These are phyloP conservation scores for Ctenodactylus gundi DNA, from an alignment of 2,113 vertebrate genomes.

Conservation along the genomic window DNA sequence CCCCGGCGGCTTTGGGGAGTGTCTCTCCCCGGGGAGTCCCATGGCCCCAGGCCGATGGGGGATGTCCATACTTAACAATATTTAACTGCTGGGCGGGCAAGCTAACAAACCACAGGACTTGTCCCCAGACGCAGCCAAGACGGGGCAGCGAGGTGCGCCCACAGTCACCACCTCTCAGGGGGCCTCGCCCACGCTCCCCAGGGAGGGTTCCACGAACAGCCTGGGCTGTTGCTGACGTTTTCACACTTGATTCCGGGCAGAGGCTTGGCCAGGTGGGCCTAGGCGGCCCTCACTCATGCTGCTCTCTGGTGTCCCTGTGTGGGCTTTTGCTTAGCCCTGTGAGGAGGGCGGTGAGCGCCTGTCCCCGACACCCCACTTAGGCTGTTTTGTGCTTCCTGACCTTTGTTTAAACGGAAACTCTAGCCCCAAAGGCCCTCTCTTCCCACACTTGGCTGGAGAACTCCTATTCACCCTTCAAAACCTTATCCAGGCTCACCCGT, in stretches of 20 bases:
- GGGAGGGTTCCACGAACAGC: background rate
- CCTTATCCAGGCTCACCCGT: background rate
- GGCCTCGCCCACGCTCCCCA: fast-evolving
- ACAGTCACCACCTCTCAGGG: background rate
- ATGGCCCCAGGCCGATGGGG: no score
- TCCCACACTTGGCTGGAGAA: background rate
- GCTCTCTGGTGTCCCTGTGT: background rate
- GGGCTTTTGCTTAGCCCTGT: background rate
- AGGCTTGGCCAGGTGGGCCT: background rate
- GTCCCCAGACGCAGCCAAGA: background rate
- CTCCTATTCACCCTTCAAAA: constrained; percentile 36
- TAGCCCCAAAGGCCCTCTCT: background rate
- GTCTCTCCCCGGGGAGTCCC: no score
- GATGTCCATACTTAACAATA: background rate
- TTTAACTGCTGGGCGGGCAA: fast-evolving
- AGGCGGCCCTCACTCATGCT: background rate
- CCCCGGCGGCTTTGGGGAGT: no score
- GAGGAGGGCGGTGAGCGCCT: background rate
- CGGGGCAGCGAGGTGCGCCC: fast-evolving
- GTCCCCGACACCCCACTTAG: background rate
- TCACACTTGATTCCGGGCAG: background rate
- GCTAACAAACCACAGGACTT: background rate
- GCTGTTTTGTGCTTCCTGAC: background rate
- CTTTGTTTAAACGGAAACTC: background rate
- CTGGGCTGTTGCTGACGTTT: background rate